These are phyloP conservation scores for Lepilemur ruficaudatus DNA, from an alignment of 2,797 vertebrate genomes.

Conservation along the genomic window DNA sequence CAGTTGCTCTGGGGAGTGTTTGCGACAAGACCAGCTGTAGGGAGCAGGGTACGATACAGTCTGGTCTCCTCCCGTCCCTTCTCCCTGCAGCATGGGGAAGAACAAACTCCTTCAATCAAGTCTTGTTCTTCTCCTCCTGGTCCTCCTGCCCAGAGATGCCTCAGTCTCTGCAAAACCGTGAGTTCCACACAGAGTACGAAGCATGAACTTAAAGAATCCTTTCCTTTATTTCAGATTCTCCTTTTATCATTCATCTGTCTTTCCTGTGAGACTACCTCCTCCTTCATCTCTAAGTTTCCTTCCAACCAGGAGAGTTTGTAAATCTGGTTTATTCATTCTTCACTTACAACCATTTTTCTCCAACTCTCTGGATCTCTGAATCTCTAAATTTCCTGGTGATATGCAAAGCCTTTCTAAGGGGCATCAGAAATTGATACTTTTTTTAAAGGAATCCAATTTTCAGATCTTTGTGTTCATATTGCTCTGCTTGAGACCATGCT, in stretches of 20 bases:
- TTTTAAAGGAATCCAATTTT: background rate
- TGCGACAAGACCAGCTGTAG: background rate
- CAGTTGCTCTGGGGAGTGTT: background rate
- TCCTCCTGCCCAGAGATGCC: constrained; percentile 12
- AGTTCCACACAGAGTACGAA: constrained; percentile 20
- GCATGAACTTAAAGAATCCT: background rate
- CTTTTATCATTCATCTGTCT: background rate
- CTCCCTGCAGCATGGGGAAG: constrained; percentile 64
- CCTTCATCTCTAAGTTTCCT: background rate
- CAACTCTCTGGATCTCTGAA: background rate
- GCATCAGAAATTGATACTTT: background rate
- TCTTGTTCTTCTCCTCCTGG: constrained; percentile 36
- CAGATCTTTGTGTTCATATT: background rate
- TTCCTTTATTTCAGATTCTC: background rate
- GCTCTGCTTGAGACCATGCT: background rate
- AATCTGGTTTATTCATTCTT: background rate
- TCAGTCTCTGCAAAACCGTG: constrained; percentile 60
- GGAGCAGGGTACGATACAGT: background rate
- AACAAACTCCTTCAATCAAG: background rate
- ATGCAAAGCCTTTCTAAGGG: background rate
- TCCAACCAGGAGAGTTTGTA: background rate
- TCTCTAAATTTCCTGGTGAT: background rate
- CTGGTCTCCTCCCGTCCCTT: background rate
- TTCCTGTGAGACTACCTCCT: background rate
- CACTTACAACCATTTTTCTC: background rate